A percentile compares a stretch with the other conserved stretches of the same genome.
phyloP scores from a whole-genome alignment of 2,113 vertebrate species.

The Halcyon malimbica region DNA sequence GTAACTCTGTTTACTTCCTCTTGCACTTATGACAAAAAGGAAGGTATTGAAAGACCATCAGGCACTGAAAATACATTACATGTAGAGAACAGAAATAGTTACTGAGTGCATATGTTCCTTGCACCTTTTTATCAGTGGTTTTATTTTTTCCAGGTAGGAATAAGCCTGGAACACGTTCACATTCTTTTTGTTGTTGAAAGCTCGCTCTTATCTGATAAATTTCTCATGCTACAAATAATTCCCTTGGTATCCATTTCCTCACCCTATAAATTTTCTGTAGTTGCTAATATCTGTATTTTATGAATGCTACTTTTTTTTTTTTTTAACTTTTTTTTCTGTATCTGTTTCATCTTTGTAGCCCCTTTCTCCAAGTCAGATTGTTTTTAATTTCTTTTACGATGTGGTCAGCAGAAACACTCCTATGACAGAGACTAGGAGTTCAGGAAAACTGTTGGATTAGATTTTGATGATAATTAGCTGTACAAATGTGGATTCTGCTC shows the following conservation, averaged over 20 bases:
- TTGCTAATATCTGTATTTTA: not conserved
- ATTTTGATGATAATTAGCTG: not conserved
- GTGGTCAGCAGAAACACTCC: not conserved
- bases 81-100: not conserved
- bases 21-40: not conserved
- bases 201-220: not conserved
- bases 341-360: not conserved
- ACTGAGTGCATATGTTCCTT: not conserved
- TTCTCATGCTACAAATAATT: not conserved
- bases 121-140: not conserved
- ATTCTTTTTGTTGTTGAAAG: not conserved
- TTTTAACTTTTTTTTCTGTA: not conserved
- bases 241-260: not conserved
- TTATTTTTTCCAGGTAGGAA: not conserved
- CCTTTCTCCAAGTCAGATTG: not conserved
- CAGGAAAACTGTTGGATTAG: not conserved
- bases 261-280: not conserved
- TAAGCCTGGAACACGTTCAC: not conserved
- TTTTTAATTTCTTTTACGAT: not conserved
- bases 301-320: not conserved
- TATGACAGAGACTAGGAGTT: not conserved
- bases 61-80: not conserved
- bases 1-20: not conserved
- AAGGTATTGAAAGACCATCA: not conserved
- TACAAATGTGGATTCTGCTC: not conserved